These are phyloP conservation scores for Anoplolepis gracilipes DNA, from an alignment of 1,140 invertebrate species.

Conservation along the genomic window DNA sequence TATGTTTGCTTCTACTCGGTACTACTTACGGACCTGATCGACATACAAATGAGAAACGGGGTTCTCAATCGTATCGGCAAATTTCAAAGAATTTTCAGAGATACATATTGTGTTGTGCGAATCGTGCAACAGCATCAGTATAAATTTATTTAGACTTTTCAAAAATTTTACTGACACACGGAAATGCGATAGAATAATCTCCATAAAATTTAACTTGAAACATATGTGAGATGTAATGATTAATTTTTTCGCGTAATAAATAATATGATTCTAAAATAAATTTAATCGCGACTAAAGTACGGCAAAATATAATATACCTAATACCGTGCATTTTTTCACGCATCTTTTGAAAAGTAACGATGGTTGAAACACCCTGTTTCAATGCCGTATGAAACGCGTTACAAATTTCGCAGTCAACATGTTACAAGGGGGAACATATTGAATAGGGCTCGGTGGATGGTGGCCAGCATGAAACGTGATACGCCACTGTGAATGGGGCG, in stretches of 20 bases:
- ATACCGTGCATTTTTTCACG: too few relatives aligned
- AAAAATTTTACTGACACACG: not conserved
- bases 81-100: not conserved
- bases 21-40: constrained; percentile 5
- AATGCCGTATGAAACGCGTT: not conserved
- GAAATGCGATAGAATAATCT: too few relatives aligned
- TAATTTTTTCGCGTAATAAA: too few relatives aligned
- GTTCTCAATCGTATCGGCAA: not conserved
- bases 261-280: too few relatives aligned
- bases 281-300: too few relatives aligned
- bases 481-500: constrained; percentile 26
- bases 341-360: not conserved
- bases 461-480: constrained; percentile 40
- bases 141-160: not conserved
- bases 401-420: constrained; percentile 13
- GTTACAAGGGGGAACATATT: not conserved
- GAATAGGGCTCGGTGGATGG: constrained; percentile 11
- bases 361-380: not conserved
- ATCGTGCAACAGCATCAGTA: not conserved
- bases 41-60: constrained; percentile 12
- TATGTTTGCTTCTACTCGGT: constrained; percentile 19
- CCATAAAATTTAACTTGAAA: too few relatives aligned
- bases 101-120: not conserved
- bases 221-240: too few relatives aligned
- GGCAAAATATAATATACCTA: too few relatives aligned